Conservation (phyloP, 30 jellyfish, hydroid and myxozoan species). For the Hydractinia symbiolongicarpus region DNA sequence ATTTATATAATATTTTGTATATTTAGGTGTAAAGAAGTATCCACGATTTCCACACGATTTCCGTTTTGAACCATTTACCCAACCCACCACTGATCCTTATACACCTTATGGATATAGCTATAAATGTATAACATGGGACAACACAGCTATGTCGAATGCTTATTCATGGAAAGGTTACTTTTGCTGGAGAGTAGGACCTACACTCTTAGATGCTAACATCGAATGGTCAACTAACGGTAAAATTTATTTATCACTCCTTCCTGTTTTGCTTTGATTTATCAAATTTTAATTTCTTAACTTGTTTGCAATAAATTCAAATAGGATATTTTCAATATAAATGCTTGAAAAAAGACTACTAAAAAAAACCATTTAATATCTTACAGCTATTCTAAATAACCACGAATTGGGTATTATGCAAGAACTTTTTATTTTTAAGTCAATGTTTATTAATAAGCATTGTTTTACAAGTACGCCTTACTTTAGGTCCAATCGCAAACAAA, state of each 20-base stretch:
- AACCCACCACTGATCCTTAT: neutral
- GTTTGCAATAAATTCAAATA: no score
- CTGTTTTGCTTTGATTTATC: no score
- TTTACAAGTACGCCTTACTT: no score
- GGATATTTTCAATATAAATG: no score
- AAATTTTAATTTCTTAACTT: no score
- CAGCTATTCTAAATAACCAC: no score
- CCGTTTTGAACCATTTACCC: conserved; percentile 1
- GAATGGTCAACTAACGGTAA: neutral
- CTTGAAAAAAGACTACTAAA: no score
- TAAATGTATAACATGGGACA: conserved; percentile 14
- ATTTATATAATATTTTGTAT: neutral
- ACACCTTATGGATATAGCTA: neutral
- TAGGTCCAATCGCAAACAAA: neutral
- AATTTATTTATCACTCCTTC: no score
- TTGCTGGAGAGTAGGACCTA: conserved; percentile 5
- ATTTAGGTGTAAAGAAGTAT: conserved; percentile 3
- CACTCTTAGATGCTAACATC: neutral
- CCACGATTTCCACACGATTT: conserved; percentile 6
- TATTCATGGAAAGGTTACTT: conserved; percentile 7
- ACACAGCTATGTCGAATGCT: conserved; percentile 2
- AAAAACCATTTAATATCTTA: no score
- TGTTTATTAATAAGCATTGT: no score
- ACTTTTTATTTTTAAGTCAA: no score
- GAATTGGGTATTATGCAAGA: no score